Evolutionary conservation across 2,888 invertebrate species (phyloP).

Genomic region (Priocnemis perturbator): DNA sequence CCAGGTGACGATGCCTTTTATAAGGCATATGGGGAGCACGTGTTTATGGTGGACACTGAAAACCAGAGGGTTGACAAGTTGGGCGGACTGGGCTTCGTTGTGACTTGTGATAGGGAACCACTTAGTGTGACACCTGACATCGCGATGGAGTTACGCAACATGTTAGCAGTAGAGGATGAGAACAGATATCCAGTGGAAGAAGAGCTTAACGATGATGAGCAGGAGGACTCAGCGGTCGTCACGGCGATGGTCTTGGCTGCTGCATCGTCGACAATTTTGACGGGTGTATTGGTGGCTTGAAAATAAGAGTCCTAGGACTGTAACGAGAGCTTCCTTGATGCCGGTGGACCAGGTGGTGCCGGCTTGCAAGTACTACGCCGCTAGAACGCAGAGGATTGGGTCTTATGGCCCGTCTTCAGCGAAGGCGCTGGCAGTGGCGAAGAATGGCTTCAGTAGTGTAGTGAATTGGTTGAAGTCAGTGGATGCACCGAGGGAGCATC

Average conservation of each 20-base stretch:
- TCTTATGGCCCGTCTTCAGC: neutral
- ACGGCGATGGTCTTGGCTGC: neutral
- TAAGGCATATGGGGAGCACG: neutral
- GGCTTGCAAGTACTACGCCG: neutral
- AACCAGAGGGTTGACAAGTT: neutral
- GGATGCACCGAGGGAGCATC: neutral
- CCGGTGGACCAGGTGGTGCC: neutral
- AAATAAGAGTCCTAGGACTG: neutral
- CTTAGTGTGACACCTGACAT: neutral
- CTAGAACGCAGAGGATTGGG: neutral
- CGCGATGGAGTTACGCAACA: neutral
- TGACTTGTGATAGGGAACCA: neutral
- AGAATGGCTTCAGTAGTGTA: neutral
- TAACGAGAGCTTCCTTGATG: neutral
- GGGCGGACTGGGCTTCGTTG: neutral
- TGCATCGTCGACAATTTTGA: neutral
- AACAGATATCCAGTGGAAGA: no score
- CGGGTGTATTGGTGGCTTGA: neutral
- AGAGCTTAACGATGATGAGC: neutral
- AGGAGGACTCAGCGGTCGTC: no score
- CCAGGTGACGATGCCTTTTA: neutral
- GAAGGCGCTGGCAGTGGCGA: neutral
- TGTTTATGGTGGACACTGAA: neutral
- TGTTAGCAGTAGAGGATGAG: no score
- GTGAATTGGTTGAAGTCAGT: neutral